Evolutionary conservation across 2,797 vertebrate species (phyloP), one percentile per base, ranked within the genome.

Genomic region (Amphiprion clarkii): DNA sequence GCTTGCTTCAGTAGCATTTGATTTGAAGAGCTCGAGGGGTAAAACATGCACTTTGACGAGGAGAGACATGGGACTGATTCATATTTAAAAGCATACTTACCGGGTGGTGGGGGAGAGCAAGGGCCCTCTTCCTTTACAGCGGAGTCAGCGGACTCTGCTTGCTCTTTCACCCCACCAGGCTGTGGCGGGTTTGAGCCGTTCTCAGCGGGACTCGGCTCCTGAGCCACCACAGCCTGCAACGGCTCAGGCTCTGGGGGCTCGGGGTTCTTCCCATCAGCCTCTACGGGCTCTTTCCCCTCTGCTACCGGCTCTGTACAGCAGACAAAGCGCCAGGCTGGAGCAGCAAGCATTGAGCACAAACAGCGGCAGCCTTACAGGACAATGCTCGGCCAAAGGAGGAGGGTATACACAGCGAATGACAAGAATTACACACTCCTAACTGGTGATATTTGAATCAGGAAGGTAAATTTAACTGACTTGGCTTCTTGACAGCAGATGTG

Each of bases 231-330:
- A 81, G 84, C 88, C 78, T 85, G 76, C 89, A 84, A 73, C 56
- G 87, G 87, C 75, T 91, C 86, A 86, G 87, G 75, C 86, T 89
- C 89, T 81, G 78, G 71, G 77, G 91, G 74, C 77, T 92, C 82
- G 87, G 89, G 81, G 63, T 82, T 87, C 87, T 90, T 89, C 88
- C 75, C 92, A 88, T 92, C 92, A 90, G 91, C 87, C 88, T 93
- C 92, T 91, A 92, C 62, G 70, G 92, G 87, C 69, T 89, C 91
- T 86, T 91, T 87, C 72, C 61, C 82, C 80, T 90, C 90, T 78
- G 85, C 88, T 94, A 88, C 91, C 59, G 92, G 82, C 82, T 95
- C 95, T 95, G 95, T 93, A 92, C 66, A 93, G 92, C 91, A 95
- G 87, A 95, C 90, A 95, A 91, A 95, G 88, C 70, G 89, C 92